Conservation (phyloP, 2,113 vertebrate species). For the Haplochromis vanheusdeni region DNA sequence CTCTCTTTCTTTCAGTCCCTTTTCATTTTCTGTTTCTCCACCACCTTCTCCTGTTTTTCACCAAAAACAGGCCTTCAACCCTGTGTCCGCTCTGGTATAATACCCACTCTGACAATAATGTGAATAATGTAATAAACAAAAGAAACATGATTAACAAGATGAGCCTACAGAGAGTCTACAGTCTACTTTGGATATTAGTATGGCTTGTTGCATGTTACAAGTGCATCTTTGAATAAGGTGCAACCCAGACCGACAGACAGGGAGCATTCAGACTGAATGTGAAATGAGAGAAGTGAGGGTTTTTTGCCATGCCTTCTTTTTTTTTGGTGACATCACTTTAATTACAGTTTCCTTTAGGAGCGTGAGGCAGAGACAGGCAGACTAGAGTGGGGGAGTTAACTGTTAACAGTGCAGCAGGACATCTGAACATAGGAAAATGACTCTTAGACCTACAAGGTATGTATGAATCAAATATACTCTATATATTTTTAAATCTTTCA, state of each 20-base stretch:
- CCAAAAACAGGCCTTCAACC: neutral
- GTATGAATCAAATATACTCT: neutral
- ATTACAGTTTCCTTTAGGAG: constrained; percentile 37
- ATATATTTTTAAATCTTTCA: neutral
- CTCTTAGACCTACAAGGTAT: constrained; percentile 46
- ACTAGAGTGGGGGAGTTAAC: neutral
- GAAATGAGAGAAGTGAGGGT: neutral
- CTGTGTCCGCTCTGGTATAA: neutral
- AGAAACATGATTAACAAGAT: neutral
- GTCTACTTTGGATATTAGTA: neutral
- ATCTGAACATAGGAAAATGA: constrained; percentile 35
- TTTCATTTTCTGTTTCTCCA: neutral
- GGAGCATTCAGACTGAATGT: neutral
- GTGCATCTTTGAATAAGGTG: neutral
- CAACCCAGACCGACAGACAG: neutral
- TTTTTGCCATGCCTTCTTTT: neutral
- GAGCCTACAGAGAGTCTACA: neutral
- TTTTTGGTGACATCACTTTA: constrained; percentile 33
- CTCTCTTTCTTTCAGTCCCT: neutral
- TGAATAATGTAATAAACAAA: neutral
- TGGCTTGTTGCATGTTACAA: neutral
- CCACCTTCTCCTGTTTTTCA: neutral
- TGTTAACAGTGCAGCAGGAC: neutral
- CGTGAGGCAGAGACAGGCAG: constrained; percentile 4
- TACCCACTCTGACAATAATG: neutral